Evolutionary conservation across 2,888 invertebrate genomes (phyloP), one percentile per base, ranked within the genome.

Genomic region (Hanleya hanleyi): DNA sequence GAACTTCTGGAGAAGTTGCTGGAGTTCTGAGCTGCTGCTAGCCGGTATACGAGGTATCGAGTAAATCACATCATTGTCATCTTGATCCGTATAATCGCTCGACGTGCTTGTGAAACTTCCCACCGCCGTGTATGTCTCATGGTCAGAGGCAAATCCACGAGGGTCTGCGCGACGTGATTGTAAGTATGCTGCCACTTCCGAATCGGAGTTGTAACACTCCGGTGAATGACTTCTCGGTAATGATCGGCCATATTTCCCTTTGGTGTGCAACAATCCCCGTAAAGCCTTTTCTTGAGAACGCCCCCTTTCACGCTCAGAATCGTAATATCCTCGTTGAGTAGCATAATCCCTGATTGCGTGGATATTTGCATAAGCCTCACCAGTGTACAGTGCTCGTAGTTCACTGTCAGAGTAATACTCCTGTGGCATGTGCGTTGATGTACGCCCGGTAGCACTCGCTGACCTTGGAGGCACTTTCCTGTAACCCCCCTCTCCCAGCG

Each of bases 121-220:
- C 6, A 83, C 85, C 22, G 83, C 85, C 12, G 86, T 84, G 70
- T 87, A 87, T 5, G 87, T 85, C 79, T 87, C 87, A 76, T 87
- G 86, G 71, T 87, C 87, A 33, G 87, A 87, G 2, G 87, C 85
- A 70, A 87, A 87, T 22, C 87, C 87, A 38, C 86, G 81, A 26
- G 83, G 70, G 71, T 84, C 86, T 7, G 77, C 81, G 18, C 81
- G 81, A 33, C 71, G 67, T n/a, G 80, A 80, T 41, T 83, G 84
- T 38, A 81, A 80, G 32, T 84, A 83, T 74, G 84, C 85, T 22
- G 87, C 79, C 22, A 89, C 96, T 92, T 98, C 98, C 0, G 98
- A 97, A 88, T 98, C 98, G 67, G 97, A 97, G 33, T 97, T 97
- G 91, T 88, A 97, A 92, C 89, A 89, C 69, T 90, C 90, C 4